Evolutionary conservation across 2,888 invertebrate species (phyloP).

Genomic region (Furcula furcula): DNA sequence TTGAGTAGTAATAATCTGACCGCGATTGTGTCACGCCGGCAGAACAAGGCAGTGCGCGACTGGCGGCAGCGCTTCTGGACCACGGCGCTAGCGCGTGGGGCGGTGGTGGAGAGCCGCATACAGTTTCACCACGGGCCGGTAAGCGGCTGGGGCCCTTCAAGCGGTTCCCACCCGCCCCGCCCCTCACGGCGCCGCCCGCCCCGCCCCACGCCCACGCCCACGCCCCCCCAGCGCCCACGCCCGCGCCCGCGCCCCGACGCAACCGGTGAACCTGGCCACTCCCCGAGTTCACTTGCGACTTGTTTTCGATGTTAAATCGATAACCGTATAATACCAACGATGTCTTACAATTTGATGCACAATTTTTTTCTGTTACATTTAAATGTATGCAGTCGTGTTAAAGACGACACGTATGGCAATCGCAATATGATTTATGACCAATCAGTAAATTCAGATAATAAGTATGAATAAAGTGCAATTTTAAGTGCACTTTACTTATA

Average conservation of each 20-base stretch:
- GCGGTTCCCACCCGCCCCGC: constrained; percentile 40
- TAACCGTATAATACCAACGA: too few relatives aligned
- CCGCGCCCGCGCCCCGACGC: constrained; percentile 41
- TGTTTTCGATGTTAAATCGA: too few relatives aligned
- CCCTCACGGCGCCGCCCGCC: constrained; percentile 31
- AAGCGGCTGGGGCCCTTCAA: constrained; percentile 86
- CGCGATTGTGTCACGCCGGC: constrained; percentile 8
- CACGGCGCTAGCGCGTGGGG: constrained; percentile 71
- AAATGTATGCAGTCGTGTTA: too few relatives aligned
- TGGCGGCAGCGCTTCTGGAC: constrained; percentile 84
- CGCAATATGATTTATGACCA: too few relatives aligned
- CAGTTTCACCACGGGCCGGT: constrained; percentile 84
- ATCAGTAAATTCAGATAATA: too few relatives aligned
- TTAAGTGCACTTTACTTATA: too few relatives aligned
- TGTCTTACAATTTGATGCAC: too few relatives aligned
- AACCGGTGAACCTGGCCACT: constrained; percentile 70
- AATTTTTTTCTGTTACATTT: too few relatives aligned
- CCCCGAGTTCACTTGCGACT: too few relatives aligned
- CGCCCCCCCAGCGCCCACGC: constrained; percentile 30
- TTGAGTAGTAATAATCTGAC: too few relatives aligned
- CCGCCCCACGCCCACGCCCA: constrained; percentile 23
- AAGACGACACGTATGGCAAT: too few relatives aligned
- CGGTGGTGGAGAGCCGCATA: constrained; percentile 45
- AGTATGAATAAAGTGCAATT: too few relatives aligned
- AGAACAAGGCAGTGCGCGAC: constrained; percentile 67